phyloP scores from a whole-genome alignment of 2,888 invertebrate genomes.

The Tipula vernalis region DNA sequence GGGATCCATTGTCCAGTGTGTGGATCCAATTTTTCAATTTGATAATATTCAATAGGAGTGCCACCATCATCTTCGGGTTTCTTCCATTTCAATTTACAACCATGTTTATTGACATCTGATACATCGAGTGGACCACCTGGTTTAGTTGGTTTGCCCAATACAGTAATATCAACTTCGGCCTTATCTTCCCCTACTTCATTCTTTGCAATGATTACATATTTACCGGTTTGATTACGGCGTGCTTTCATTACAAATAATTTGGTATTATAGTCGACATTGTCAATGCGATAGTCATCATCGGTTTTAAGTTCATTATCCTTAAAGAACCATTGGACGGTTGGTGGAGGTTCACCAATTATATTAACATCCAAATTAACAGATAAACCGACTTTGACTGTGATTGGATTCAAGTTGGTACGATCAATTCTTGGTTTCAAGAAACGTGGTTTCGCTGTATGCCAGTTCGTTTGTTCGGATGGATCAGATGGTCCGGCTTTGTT shows the following conservation, averaged over 20 bases:
- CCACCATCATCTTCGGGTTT: constrained; percentile 96
- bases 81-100: constrained; percentile 84
- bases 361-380: constrained; percentile 78
- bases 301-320: constrained; percentile 55
- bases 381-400: constrained; percentile 78
- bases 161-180: constrained; percentile 79
- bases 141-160: constrained; percentile 67
- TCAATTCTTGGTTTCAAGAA: constrained; percentile 90
- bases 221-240: constrained; percentile 70
- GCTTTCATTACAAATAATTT: constrained; percentile 78
- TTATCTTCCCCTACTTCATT: constrained; percentile 89
- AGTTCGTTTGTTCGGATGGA: constrained; percentile 82
- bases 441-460: constrained; percentile 79
- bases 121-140: constrained; percentile 83
- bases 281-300: constrained; percentile 51
- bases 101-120: constrained; percentile 78
- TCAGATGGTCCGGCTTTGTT: constrained; percentile 93
- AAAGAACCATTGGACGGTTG: constrained; percentile 80
- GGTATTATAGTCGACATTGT: constrained; percentile 80
- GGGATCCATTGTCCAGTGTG: constrained; percentile 88
- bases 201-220: constrained; percentile 77
- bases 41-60: constrained; percentile 83
- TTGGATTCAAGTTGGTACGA: constrained; percentile 72
- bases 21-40: constrained; percentile 91
- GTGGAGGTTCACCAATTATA: constrained; percentile 87